phyloP scores from a whole-genome alignment of 1,140 invertebrate genomes.

The Calephelis nemesis region DNA sequence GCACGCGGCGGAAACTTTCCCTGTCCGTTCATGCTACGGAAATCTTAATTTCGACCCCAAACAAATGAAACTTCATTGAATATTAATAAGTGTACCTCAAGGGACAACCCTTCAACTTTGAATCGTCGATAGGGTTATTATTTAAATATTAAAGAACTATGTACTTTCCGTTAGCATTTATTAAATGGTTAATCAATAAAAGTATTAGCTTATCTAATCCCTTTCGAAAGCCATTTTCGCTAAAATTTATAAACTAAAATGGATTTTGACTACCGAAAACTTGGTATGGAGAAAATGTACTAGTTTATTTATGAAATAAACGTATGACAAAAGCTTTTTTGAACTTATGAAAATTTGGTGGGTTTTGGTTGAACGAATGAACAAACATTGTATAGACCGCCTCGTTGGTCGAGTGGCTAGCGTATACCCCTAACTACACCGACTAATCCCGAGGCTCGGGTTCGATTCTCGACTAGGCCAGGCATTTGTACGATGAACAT shows the following conservation, averaged over 20 bases:
- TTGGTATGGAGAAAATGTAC: too few relatives aligned
- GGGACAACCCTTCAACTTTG: constrained; percentile 20
- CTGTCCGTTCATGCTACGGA: constrained; percentile 27
- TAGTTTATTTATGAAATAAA: too few relatives aligned
- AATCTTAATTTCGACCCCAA: constrained; percentile 34
- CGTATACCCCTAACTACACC: too few relatives aligned
- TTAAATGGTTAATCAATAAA: constrained; percentile 5
- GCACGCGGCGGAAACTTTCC: constrained; percentile 29
- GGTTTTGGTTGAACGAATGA: too few relatives aligned
- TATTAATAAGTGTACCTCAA: constrained; percentile 37
- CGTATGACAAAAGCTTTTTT: too few relatives aligned
- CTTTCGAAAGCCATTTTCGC: not conserved
- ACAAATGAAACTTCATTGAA: constrained; percentile 40
- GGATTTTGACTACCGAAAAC: too few relatives aligned
- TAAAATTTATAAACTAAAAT: not conserved
- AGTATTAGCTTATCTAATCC: not conserved
- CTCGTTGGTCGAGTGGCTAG: too few relatives aligned
- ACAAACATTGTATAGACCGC: too few relatives aligned
- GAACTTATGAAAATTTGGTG: too few relatives aligned
- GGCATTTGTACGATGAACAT: too few relatives aligned
- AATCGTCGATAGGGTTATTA: constrained; percentile 15
- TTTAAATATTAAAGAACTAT: constrained; percentile 8
- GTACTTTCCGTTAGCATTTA: constrained; percentile 12
- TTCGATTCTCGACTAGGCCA: too few relatives aligned
- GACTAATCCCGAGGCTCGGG: too few relatives aligned